Conservation (phyloP, 1,140 invertebrate species). For the Brachionus rubens region DNA sequence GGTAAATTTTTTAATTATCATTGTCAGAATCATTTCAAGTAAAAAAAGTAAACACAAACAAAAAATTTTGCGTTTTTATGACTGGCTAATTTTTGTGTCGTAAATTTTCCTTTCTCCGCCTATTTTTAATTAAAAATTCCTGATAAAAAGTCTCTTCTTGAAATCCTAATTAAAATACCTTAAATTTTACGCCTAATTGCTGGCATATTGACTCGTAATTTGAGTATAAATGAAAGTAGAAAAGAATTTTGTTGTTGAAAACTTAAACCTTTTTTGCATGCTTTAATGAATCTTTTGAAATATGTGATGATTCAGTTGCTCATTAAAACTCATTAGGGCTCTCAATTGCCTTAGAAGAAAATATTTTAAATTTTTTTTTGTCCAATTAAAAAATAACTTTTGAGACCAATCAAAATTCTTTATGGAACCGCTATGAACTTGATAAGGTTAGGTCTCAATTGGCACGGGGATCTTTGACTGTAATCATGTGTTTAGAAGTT, state of each 20-base stretch:
- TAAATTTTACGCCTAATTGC: slow-evolving; percentile 4
- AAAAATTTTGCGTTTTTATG: no score
- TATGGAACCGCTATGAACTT: no score
- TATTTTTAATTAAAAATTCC: neutral
- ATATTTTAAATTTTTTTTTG: neutral
- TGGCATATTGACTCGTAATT: slow-evolving; percentile 11
- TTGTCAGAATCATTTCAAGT: slow-evolving; percentile 1
- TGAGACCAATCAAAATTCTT: no score
- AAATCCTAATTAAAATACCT: slow-evolving; percentile 43
- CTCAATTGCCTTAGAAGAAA: neutral
- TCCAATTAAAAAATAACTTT: neutral
- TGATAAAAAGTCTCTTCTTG: slow-evolving; percentile 2
- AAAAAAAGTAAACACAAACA: neutral
- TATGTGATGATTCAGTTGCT: neutral
- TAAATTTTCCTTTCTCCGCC: neutral
- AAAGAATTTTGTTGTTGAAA: neutral
- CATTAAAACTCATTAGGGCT: neutral
- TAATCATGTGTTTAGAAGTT: no score
- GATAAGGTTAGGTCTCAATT: no score
- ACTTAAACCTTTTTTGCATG: neutral
- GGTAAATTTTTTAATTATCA: slow-evolving; percentile 13
- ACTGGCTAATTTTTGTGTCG: no score
- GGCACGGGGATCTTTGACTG: no score
- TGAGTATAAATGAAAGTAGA: neutral
- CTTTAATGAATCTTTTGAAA: neutral